Evolutionary conservation across 2,888 invertebrate genomes (phyloP), one percentile per base, ranked within the genome.

Genomic region (Drymonia ruficornis): DNA sequence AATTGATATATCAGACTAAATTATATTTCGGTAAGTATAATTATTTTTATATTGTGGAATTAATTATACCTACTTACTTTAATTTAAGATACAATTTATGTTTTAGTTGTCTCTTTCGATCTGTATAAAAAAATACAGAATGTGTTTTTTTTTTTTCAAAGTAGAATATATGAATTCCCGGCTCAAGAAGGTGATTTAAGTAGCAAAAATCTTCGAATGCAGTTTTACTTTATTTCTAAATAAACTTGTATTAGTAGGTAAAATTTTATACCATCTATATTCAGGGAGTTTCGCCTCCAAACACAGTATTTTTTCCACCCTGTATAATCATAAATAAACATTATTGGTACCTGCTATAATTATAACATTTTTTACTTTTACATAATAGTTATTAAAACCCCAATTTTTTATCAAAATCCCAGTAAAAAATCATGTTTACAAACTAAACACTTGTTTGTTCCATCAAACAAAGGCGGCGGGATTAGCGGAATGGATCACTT

Each of bases 1-100:
- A 80, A 84, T 75, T 83, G 85, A 86, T 87, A 84, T 78, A 72
- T 74, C 74, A 67, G 72, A 42, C 56, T 53, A 52, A 40, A 47
- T 29, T 52, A 52, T 47, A 19, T 47, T 34, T 11, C 31, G 11
- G 55, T 63, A 56, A 70, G 61, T 64, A 52, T 64, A n/a, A n/a
- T n/a, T n/a, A 53, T 63, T 56, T 61, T 66, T 67, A 8, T 44
- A 23, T 44, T 56, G 36, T 49, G 52, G 44, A 28, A 50, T 47
- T 50, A 63, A 66, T 59, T 48, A 46, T 55, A 18, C 47, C 38
- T 49, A 46, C 19, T n/a, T n/a, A n/a, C n/a, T n/a, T n/a, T n/a
- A n/a, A n/a, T n/a, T n/a, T n/a, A n/a, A n/a, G n/a, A n/a, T n/a
- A n/a, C n/a, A n/a, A n/a, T n/a, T n/a, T n/a, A n/a, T n/a, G n/a